Evolutionary conservation across 2,888 invertebrate species (phyloP), one percentile per base, ranked within the genome.

Genomic region (Metalampra italica): DNA sequence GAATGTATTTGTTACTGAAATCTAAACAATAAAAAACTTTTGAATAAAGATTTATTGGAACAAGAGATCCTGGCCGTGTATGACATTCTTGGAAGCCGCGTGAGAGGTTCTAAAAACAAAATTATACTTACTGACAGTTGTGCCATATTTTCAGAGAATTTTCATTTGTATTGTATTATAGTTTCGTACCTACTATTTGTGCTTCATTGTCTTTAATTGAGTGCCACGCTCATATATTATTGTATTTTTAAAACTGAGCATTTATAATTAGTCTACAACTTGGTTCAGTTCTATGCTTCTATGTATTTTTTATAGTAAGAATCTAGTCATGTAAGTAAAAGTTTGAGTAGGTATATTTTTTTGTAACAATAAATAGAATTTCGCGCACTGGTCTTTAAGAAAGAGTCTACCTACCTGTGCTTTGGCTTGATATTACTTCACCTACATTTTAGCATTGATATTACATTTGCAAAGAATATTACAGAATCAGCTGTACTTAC

Each of bases 71-170:
- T 66, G 68, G 66, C 65, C 44, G 62, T 46, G 48, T 32, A 50
- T 43, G 38, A 51, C 22, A 50, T 36, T 36, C 48, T 43, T 46
- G 45, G 49, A 36, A 46, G 34, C 53, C 41, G 55, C 60, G 69
- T 71, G 65, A 71, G 66, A 71, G 66, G 60, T 74, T 74, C 67
- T 62, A 66, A 70, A 73, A 70, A 60, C 64, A 48, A 71, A 74
- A 71, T 55, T 58, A 53, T 47, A 54, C 60, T 74, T 73, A 71
- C 72, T 54, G 53, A 62, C 51, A 61, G 57, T 68, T 68, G 68
- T 66, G 60, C 61, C 60, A 46, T 47, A 14, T 48, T 72, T 69
- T 64, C 53, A 57, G 55, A 53, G 50, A 49, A 55, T 68, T 67
- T 69, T 68, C 60, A 62, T 77, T 73, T 69, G 53, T 64, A 64